These are phyloP conservation scores for Actinia tenebrosa DNA, from an alignment of 64 coral and sea anemone species.

Conservation along the genomic window DNA sequence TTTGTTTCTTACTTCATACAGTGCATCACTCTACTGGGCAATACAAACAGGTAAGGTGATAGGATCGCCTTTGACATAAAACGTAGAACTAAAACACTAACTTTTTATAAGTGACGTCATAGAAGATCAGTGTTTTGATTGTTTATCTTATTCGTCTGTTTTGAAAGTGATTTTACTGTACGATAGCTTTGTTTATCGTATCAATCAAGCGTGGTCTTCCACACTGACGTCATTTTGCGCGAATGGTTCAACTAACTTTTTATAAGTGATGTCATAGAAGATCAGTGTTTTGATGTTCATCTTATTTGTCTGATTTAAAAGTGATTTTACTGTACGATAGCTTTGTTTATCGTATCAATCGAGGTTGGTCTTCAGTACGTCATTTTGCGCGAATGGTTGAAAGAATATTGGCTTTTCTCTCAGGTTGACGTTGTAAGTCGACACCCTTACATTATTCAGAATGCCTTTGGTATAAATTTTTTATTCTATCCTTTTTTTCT, in stretches of 20 bases:
- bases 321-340: neutral
- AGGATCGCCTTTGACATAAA: neutral
- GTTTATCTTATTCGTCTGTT: neutral
- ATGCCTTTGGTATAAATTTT: too few species aligned
- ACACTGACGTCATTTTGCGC: neutral
- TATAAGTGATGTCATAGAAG: neutral
- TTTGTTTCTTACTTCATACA: conserved; percentile 53
- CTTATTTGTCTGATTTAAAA: neutral
- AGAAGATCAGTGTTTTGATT: neutral
- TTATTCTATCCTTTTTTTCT: too few species aligned
- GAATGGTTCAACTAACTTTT: too few species aligned
- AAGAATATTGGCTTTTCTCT: too few species aligned
- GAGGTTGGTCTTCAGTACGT: neutral
- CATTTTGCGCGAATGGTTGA: neutral
- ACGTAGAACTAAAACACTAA: neutral
- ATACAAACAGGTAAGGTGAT: conserved; percentile 48
- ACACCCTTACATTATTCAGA: neutral
- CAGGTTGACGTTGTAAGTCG: too few species aligned
- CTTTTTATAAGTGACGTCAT: neutral
- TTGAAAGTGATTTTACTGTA: neutral
- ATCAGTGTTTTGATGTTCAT: neutral
- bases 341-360: neutral
- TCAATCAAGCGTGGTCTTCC: neutral
- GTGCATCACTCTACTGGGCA: conserved; percentile 54
- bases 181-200: neutral